phyloP scores from a whole-genome alignment of 2,797 vertebrate species.

The Pachyuromys duprasi region DNA sequence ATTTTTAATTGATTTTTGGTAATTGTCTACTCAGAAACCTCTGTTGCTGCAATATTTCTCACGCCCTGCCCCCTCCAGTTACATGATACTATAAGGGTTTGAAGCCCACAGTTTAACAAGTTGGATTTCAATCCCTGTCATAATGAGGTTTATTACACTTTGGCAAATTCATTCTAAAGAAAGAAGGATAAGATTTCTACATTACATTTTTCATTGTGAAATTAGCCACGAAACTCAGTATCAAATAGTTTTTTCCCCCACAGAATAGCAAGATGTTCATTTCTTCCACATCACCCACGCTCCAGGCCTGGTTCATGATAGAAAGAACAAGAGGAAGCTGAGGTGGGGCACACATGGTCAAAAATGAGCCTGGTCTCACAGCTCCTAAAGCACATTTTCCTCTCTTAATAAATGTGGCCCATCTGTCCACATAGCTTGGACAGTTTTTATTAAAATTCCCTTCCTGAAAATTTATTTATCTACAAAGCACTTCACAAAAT shows the following conservation, averaged over 20 bases:
- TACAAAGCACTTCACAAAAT: slow-evolving; percentile 66
- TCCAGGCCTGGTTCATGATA: neutral
- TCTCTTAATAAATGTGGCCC: slow-evolving; percentile 22
- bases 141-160: neutral
- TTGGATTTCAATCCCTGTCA: neutral
- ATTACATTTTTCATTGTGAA: neutral
- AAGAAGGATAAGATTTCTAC: neutral
- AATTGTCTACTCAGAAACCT: neutral
- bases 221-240: neutral
- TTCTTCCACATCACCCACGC: neutral
- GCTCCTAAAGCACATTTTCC: neutral
- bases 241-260: neutral
- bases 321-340: neutral
- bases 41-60: neutral
- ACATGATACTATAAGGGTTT: neutral
- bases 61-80: neutral
- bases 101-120: neutral
- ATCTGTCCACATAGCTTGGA: slow-evolving; percentile 45
- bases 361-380: neutral
- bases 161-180: neutral
- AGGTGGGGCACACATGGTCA: neutral
- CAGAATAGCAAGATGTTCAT: neutral
- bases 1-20: neutral
- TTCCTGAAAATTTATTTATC: slow-evolving; percentile 62
- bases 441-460: slow-evolving; percentile 68